A percentile compares a stretch with the other conserved stretches of the same genome.
Conservation (phyloP, 2,797 vertebrate species). For the Mus caroli region DNA sequence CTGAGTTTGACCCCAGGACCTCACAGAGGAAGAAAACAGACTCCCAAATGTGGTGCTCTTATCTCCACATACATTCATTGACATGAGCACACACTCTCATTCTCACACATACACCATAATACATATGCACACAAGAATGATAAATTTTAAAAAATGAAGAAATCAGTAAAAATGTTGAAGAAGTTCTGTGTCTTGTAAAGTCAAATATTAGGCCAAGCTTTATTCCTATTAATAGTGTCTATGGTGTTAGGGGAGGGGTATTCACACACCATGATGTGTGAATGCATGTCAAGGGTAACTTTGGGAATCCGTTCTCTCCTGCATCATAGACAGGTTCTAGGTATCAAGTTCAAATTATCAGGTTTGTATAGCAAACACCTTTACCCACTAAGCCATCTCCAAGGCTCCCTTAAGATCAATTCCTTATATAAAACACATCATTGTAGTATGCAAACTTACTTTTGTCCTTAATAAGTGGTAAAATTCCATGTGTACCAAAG, state of each 20-base stretch:
- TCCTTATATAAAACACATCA: neutral
- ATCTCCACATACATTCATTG: neutral
- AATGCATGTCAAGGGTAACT: neutral
- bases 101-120: neutral
- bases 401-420: neutral
- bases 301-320: neutral
- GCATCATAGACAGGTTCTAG: neutral
- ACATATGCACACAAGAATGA: neutral
- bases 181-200: neutral
- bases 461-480: neutral
- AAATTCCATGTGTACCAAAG: neutral
- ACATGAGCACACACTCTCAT: neutral
- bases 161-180: neutral
- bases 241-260: neutral
- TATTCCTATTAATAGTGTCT: neutral
- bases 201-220: neutral
- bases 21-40: neutral
- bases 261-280: neutral
- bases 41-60: neutral
- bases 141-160: neutral
- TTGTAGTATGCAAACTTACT: neutral
- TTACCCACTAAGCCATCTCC: neutral
- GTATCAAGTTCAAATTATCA: neutral
- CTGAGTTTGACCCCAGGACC: neutral
- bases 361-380: neutral